phyloP scores from a whole-genome alignment of 2,113 vertebrate species.

The Suricata suricatta region DNA sequence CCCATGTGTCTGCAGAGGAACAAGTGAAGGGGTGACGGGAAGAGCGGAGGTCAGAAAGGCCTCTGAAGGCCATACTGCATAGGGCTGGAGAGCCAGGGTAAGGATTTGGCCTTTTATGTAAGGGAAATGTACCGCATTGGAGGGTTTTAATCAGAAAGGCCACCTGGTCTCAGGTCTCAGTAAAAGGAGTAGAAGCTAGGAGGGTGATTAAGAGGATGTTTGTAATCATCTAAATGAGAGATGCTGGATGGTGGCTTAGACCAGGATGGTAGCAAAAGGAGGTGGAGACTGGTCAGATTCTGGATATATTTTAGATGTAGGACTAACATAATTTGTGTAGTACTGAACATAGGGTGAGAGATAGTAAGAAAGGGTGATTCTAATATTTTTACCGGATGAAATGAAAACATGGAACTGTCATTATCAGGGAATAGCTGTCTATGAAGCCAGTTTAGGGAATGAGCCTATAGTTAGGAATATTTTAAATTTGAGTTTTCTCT shows the following conservation, averaged over 20 bases:
- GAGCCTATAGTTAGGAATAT: background rate
- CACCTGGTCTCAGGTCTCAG: background rate
- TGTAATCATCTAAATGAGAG: background rate
- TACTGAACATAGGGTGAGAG: background rate
- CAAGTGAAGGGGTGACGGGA: background rate
- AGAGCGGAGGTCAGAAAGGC: background rate
- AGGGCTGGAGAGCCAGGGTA: background rate
- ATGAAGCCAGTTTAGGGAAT: background rate
- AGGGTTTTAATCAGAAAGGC: background rate
- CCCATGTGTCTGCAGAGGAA: background rate
- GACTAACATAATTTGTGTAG: background rate
- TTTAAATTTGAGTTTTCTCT: background rate
- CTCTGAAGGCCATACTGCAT: accelerated
- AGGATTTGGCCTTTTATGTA: background rate
- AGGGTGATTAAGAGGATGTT: background rate
- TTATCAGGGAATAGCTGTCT: background rate
- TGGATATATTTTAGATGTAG: background rate
- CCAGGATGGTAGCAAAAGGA: background rate
- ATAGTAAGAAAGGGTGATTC: background rate
- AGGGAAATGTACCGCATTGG: background rate
- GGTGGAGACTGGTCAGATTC: background rate
- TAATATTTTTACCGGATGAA: background rate
- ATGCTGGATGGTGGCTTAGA: background rate
- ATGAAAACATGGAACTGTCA: background rate
- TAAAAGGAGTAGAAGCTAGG: background rate